Conservation (phyloP, 2,113 vertebrate species). For the Phaetusa simplex region DNA sequence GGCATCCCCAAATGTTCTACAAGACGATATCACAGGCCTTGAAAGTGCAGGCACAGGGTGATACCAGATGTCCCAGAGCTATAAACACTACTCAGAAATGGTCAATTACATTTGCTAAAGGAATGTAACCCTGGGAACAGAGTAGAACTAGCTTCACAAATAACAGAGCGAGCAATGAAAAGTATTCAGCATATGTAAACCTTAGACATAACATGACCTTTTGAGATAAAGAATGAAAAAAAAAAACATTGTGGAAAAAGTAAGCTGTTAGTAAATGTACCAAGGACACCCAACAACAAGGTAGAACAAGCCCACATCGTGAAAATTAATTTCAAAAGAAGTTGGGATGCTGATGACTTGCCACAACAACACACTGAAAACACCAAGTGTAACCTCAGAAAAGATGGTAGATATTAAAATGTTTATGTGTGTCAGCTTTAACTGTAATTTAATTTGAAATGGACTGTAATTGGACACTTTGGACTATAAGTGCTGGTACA, state of each 20-base stretch:
- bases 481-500: background rate
- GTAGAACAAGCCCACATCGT: rapidly evolving
- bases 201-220: background rate
- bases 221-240: background rate
- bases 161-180: background rate
- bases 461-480: background rate
- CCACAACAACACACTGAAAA: background rate
- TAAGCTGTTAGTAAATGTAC: background rate
- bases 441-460: background rate
- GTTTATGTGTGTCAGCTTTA: background rate
- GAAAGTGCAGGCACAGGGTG: background rate
- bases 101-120: background rate
- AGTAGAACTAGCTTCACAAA: background rate
- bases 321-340: background rate
- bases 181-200: background rate
- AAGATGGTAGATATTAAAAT: background rate
- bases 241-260: background rate
- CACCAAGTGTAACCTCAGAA: background rate
- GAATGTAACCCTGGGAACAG: background rate
- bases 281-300: background rate
- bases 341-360: background rate
- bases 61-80: background rate
- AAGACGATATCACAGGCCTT: background rate
- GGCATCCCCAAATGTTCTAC: background rate
- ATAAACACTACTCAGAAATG: background rate